Conservation (phyloP, 2,888 invertebrate species). For the Poecilus cupreus region DNA sequence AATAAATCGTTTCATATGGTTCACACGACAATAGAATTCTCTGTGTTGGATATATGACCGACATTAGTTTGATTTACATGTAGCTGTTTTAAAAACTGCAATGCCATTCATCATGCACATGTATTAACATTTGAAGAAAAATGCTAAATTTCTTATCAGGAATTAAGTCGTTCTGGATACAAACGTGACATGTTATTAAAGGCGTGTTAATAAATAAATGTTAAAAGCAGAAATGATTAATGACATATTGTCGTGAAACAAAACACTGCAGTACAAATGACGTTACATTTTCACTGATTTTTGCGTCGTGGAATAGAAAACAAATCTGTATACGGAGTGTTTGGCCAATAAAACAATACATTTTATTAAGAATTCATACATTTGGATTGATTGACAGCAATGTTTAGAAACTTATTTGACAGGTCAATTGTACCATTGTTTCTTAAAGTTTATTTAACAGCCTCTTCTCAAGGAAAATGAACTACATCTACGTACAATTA, state of each 20-base stretch:
- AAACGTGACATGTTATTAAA: conserved; percentile 33
- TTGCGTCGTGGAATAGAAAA: not conserved
- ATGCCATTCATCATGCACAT: not conserved
- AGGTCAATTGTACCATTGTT: no score
- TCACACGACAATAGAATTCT: not conserved
- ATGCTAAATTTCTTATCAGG: conserved; percentile 6
- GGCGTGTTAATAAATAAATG: conserved; percentile 32
- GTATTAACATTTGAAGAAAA: conserved; percentile 20
- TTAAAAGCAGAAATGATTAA: conserved; percentile 31
- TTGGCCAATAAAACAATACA: no score
- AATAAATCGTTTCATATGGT: not conserved
- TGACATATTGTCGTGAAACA: conserved; percentile 9
- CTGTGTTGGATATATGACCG: not conserved
- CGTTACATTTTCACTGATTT: conserved; percentile 27
- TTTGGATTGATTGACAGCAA: no score
- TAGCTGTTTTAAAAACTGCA: not conserved
- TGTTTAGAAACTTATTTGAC: no score
- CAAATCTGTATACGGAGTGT: not conserved
- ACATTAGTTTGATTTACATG: not conserved
- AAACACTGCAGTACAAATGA: conserved; percentile 14
- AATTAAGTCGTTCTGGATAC: conserved; percentile 30
- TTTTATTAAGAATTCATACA: no score
- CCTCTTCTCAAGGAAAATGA: no score
- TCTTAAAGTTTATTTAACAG: no score
- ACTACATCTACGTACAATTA: no score